Base-by-base conservation (phyloP, 2,797 vertebrate genomes). In the Eleutherodactylus coqui region DNA sequence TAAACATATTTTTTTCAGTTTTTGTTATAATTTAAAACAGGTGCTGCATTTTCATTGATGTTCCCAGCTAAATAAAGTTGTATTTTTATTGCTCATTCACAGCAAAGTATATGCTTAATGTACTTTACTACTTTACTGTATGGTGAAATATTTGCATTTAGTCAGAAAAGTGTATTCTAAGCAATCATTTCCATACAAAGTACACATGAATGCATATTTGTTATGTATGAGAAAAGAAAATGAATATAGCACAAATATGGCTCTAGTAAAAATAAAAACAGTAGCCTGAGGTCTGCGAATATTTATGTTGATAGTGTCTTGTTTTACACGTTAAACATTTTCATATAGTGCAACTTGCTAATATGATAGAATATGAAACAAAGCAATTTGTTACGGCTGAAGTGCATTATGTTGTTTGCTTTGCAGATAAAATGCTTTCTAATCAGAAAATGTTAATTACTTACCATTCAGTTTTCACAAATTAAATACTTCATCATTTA, bases 371-470 rank as follows among this genome's bases (percentile, higher is more conserved):
- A 72, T 81, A 29, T 53, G 29, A 77, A 82, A 76, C 60, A 76
- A 86, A 82, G 76, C 47, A 47, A 77, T 78, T 49, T 83, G 36
- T 83, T 69, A 43, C 21, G 24, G 34, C 38, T 55, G 55, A 49
- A 76, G 29, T 82, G 34, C 13, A 70, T 82, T 69, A 69, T 76
- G 79, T 43, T 76, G 70, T 75, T 83, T 77, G 11, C 43, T 77
- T 72, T 77, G 36, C 45, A 72, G 19, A 78, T 70, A 58, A 83
- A 83, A 64, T 72, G 62, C 29, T 83, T 67, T 77, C 17, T 76
- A 86, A 77, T 78, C 62, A 86, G 79, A 82, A 81, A 67, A 83
- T 69, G 75, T 83, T 83, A 83, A 87, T 78, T 78, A 79, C 47
- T 38, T 43, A 49, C n/a, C 19, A 43, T 53, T n/a, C 14, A 55